Evolutionary conservation across 1,140 invertebrate species (phyloP), one percentile per base, ranked within the genome.

Genomic region (Dendrolimus kikuchii): DNA sequence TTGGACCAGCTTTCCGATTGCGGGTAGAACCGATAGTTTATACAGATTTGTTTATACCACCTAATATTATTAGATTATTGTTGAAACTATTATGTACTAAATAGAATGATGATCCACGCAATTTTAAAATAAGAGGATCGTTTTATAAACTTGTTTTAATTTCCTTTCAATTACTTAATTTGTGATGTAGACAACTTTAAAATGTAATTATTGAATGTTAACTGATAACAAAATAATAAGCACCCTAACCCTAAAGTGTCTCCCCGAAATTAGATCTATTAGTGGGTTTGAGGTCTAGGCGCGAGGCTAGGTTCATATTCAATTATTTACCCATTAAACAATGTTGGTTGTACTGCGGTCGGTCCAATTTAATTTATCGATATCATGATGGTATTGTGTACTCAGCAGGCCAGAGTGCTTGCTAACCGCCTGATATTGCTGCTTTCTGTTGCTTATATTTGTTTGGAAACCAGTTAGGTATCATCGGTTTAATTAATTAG

Each of bases 301-400:
- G 57, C 56, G 55, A 55, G 57, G 49, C 64, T 67, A 64, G 59
- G 61, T 60, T 54, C 51, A 66, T 68, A 71, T 61, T 62, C 55
- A 66, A 74, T 75, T 75, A 76, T 77, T 77, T 73, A 74, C 62
- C 68, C 59, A 77, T 77, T 73, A 76, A 70, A 62, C 50, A 53
- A 65, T 65, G 56, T 60, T 64, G 61, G 49, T 63, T 55, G 40
- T 47, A 46, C 52, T 66, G 64, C 55, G 68, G 66, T 64, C 54
- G 64, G 59, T 66, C 62, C 73, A 78, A 78, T 78, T 81, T 75
- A 77, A 81, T 81, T 78, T 75, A 81, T 77, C 65, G 63, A 68
- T 62, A 56, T 50, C 51, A 53, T 51, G 55, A 46, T 58, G 23
- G 62, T 64, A 66, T 61, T 58, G 60, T 69, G 51, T 65, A 55